Percentiles rank a stretch among this genome's conserved stretches.
Evolutionary conservation across 2,888 invertebrate species (phyloP).

Genomic region (Gerosis bhagava): DNA sequence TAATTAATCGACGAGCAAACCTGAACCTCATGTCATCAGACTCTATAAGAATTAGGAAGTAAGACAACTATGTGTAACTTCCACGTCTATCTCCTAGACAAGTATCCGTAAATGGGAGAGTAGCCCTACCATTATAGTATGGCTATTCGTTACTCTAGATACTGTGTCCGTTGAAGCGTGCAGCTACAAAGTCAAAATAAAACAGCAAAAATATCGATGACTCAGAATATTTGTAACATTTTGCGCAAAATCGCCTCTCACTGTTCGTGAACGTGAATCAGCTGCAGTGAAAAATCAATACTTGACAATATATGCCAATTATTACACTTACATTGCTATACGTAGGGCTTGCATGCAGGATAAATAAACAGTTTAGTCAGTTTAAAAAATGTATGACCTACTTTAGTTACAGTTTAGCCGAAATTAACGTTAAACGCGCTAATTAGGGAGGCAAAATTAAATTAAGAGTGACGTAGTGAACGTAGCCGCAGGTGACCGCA

Average conservation of each 20-base stretch:
- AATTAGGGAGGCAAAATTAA: constrained; percentile 53
- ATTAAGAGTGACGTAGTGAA: constrained; percentile 60
- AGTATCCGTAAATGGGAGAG: constrained; percentile 13
- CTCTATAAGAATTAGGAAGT: no score
- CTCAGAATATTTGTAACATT: constrained; percentile 50
- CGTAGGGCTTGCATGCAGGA: background rate
- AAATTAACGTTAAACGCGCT: constrained; percentile 40
- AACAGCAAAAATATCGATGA: constrained; percentile 59
- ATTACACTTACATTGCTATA: background rate
- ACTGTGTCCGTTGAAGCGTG: background rate
- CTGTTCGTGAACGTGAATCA: constrained; percentile 59
- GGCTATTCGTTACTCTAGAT: no score
- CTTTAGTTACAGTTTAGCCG: constrained; percentile 38
- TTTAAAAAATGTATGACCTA: constrained; percentile 27
- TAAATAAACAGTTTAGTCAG: background rate
- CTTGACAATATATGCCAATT: constrained; percentile 31
- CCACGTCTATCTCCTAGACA: constrained; percentile 9
- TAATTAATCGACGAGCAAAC: no score
- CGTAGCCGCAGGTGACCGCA: constrained; percentile 52
- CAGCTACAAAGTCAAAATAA: constrained; percentile 35
- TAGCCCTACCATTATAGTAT: constrained; percentile 3
- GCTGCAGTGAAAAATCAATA: constrained; percentile 75
- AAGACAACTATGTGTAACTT: constrained; percentile 13
- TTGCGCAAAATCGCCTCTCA: constrained; percentile 55
- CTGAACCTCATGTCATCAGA: no score